Evolutionary conservation across 1,140 invertebrate species (phyloP).

Genomic region (Caenorhabditis tropicalis): DNA sequence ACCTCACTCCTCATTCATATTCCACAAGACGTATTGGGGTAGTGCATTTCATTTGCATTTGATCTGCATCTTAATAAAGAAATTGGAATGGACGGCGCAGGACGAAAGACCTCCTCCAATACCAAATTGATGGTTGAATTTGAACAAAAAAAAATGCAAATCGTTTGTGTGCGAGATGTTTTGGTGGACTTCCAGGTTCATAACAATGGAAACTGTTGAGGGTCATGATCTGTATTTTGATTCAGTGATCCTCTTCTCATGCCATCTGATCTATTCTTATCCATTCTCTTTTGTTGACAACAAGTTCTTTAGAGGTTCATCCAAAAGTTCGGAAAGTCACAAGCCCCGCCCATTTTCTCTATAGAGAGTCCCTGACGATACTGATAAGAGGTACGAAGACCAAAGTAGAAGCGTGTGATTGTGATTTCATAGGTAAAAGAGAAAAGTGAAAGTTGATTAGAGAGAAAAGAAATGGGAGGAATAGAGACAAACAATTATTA

Average conservation of each 20-base stretch:
- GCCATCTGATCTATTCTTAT: too few species aligned
- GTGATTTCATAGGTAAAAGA: not conserved
- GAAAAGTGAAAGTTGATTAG: slow-evolving; percentile 2
- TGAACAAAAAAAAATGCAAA: not conserved
- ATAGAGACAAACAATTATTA: not conserved
- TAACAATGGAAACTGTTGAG: too few species aligned
- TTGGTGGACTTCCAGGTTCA: too few species aligned
- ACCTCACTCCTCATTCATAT: slow-evolving; percentile 4
- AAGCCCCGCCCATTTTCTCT: not conserved
- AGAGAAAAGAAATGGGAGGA: not conserved
- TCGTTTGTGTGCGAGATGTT: too few species aligned
- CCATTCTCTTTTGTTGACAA: not conserved
- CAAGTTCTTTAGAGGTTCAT: not conserved
- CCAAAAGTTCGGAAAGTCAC: not conserved
- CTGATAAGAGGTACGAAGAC: slow-evolving; percentile 37
- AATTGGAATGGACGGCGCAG: not conserved
- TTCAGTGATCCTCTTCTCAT: too few species aligned
- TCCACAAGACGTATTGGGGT: slow-evolving; percentile 25
- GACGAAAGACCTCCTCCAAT: too few species aligned
- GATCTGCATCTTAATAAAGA: slow-evolving; percentile 23
- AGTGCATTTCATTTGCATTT: slow-evolving; percentile 37
- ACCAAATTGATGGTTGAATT: not conserved
- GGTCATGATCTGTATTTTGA: too few species aligned
- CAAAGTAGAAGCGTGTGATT: slow-evolving; percentile 17
- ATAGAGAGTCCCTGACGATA: not conserved